These are phyloP conservation scores for Phylloscopus collybita DNA, from an alignment of 2,797 vertebrate species.

Conservation along the genomic window DNA sequence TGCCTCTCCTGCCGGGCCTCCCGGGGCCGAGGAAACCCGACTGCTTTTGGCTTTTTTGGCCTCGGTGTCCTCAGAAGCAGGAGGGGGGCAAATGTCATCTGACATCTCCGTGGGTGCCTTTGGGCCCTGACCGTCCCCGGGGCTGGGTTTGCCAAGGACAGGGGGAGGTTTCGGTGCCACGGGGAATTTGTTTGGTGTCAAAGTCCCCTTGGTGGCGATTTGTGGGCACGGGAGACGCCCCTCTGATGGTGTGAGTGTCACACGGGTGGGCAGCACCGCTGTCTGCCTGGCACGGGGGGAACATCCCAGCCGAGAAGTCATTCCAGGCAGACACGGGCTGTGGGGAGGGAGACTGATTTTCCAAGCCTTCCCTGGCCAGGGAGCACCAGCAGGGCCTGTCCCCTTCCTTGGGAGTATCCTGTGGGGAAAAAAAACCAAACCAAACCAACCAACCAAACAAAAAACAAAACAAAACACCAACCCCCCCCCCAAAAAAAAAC, in stretches of 20 bases:
- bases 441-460: no score
- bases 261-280: background rate
- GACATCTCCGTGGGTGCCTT: background rate
- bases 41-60: background rate
- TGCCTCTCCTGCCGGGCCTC: background rate
- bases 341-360: background rate
- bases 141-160: background rate
- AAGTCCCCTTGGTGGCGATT: accelerated
- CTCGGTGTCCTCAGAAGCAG: background rate
- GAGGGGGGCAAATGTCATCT: background rate
- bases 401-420: background rate
- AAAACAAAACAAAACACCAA: no score
- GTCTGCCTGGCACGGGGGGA: background rate
- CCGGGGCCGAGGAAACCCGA: accelerated
- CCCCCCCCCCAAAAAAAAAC: no score
- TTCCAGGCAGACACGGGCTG: no score
- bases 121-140: background rate
- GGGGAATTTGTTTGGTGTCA: background rate
- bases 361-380: background rate
- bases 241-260: background rate
- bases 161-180: background rate
- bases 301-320: accelerated
- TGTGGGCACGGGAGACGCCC: accelerated
- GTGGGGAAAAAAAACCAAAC: background rate
- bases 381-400: background rate